phyloP scores from a whole-genome alignment of 2,888 invertebrate species.

The Arge pagana region DNA sequence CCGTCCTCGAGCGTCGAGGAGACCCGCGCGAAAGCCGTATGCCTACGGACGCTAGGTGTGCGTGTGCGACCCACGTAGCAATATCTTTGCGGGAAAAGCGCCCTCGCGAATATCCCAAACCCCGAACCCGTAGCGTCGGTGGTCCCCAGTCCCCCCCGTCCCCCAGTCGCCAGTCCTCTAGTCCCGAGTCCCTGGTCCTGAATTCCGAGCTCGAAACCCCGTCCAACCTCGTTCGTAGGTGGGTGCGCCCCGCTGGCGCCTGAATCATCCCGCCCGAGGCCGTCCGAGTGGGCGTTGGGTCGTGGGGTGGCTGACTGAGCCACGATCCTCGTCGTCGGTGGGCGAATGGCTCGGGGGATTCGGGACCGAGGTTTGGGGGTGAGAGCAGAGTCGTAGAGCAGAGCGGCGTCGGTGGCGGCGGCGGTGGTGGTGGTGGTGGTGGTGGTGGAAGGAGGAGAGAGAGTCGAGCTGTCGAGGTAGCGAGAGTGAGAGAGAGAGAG shows the following conservation, averaged over 20 bases:
- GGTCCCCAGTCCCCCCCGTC: slow-evolving; percentile 26
- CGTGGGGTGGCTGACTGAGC: slow-evolving; percentile 46
- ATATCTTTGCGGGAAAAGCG: slow-evolving; percentile 52
- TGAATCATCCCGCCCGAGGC: slow-evolving; percentile 58
- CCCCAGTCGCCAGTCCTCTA: slow-evolving; percentile 28
- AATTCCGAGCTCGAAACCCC: slow-evolving; percentile 26
- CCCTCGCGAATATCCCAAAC: slow-evolving; percentile 38
- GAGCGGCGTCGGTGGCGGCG: slow-evolving; percentile 27
- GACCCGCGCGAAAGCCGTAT: slow-evolving; percentile 13
- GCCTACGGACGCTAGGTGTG: slow-evolving; percentile 18
- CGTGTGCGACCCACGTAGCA: slow-evolving; percentile 35
- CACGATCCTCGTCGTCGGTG: slow-evolving; percentile 41
- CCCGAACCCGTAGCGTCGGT: slow-evolving; percentile 29
- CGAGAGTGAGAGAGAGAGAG: slow-evolving; percentile 30
- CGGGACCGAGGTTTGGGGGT: slow-evolving; percentile 27
- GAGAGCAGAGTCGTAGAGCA: slow-evolving; percentile 26
- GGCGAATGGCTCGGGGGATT: slow-evolving; percentile 35
- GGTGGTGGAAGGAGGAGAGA: slow-evolving; percentile 26
- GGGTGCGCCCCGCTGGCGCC: slow-evolving; percentile 59
- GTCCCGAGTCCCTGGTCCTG: slow-evolving; percentile 28
- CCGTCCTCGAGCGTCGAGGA: slow-evolving; percentile 18
- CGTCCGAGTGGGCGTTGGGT: slow-evolving; percentile 30
- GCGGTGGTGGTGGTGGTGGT: slow-evolving; percentile 12
- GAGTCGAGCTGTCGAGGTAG: slow-evolving; percentile 17
- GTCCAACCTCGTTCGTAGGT: slow-evolving; percentile 48